Percentiles rank a stretch among this genome's conserved stretches.
Conservation (phyloP, 2,888 invertebrate species). For the Pristionchus japonicus region DNA sequence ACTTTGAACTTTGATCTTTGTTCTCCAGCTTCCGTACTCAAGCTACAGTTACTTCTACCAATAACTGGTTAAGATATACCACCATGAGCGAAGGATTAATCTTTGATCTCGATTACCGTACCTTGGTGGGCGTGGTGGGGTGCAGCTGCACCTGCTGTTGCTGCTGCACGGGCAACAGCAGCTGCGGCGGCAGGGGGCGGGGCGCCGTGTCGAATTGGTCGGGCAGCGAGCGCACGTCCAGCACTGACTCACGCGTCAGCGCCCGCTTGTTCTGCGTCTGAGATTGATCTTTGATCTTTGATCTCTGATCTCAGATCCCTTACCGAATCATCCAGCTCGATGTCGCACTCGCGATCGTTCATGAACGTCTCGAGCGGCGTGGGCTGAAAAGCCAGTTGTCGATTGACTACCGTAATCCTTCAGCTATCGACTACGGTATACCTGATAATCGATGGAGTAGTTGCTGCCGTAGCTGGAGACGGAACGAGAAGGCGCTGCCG, state of each 20-base stretch:
- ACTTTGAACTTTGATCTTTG: background rate
- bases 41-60: no score
- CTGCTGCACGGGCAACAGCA: background rate
- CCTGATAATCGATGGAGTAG: background rate
- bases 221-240: background rate
- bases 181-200: background rate
- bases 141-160: background rate
- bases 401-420: background rate
- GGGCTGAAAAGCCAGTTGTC: background rate
- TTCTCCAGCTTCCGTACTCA: no score
- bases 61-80: no score
- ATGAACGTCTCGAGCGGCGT: constrained; percentile 14
- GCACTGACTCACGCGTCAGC: constrained; percentile 1
- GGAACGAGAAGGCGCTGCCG: background rate
- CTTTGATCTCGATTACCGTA: background rate
- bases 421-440: background rate
- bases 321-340: background rate
- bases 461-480: constrained; percentile 17
- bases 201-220: constrained; percentile 9
- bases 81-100: no score
- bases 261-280: constrained; percentile 26
- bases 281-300: no score
- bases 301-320: no score
- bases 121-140: background rate
- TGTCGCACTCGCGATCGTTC: constrained; percentile 13